Conservation (phyloP, 2,888 invertebrate species). For the Apocheima hispidaria region DNA sequence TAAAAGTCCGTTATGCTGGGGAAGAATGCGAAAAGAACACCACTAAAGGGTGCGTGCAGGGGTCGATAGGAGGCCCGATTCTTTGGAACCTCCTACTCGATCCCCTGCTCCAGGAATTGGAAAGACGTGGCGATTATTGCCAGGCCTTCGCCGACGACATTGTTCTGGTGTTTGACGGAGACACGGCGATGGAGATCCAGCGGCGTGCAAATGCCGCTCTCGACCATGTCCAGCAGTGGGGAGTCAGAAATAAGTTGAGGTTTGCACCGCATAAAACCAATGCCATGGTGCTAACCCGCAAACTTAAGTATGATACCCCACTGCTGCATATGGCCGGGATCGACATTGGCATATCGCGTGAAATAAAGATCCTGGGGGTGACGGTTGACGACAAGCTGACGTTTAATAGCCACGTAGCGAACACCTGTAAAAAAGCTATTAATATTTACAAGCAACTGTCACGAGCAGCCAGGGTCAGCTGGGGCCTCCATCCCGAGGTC, state of each 20-base stretch:
- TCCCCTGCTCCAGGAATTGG: not conserved
- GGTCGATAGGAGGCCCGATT: not conserved
- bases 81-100: not conserved
- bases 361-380: not conserved
- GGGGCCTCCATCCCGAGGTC: not conserved
- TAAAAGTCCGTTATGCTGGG: too few species aligned
- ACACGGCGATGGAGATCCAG: not conserved
- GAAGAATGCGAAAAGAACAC: too few species aligned
- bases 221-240: too few species aligned
- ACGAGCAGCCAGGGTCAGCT: not conserved
- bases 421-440: not conserved
- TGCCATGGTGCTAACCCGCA: too few species aligned
- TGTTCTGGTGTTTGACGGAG: not conserved
- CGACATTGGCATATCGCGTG: not conserved
- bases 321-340: not conserved
- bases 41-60: not conserved
- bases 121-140: not conserved
- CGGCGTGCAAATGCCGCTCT: not conserved
- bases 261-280: too few species aligned
- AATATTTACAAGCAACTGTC: not conserved
- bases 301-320: too few species aligned
- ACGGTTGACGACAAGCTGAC: not conserved
- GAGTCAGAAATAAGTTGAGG: too few species aligned
- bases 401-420: not conserved
- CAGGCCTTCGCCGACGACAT: not conserved